Conservation (phyloP, 2,888 invertebrate genomes). For the Coenonympha glycerion region DNA sequence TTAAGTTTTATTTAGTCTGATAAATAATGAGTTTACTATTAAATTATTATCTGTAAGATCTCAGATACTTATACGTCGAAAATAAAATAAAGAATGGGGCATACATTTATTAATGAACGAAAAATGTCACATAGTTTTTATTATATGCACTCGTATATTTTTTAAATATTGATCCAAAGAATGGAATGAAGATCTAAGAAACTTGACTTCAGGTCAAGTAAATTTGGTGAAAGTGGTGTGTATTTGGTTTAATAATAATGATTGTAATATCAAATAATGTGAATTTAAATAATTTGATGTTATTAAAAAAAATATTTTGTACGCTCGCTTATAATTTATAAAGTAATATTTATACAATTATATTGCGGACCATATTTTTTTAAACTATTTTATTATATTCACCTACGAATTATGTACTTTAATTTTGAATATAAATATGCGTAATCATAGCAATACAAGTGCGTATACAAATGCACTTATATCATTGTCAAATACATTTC, state of each 20-base stretch:
- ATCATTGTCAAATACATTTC: too few species aligned
- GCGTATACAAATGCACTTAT: too few species aligned
- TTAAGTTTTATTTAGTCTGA: constrained; percentile 29
- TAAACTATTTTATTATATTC: constrained; percentile 20
- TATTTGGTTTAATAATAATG: too few species aligned
- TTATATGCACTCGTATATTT: too few species aligned
- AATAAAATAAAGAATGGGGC: constrained; percentile 19
- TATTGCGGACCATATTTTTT: constrained; percentile 24
- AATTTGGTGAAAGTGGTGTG: too few species aligned
- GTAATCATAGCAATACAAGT: too few species aligned
- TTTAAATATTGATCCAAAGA: constrained; percentile 20
- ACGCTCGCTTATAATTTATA: constrained; percentile 24
- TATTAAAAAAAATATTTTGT: constrained; percentile 16
- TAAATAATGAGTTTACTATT: constrained; percentile 24
- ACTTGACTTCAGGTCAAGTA: too few species aligned
- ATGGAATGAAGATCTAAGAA: too few species aligned
- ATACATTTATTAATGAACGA: constrained; percentile 13
- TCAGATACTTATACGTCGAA: constrained; percentile 17
- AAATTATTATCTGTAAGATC: constrained; percentile 24
- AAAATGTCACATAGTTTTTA: constrained; percentile 10
- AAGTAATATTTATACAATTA: constrained; percentile 24
- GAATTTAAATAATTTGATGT: constrained; percentile 19
- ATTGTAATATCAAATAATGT: constrained; percentile 6
- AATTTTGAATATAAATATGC: constrained; percentile 44
- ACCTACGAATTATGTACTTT: constrained; percentile 49